Base-by-base conservation (phyloP, 2,888 invertebrate species). In the Timandra comae region DNA sequence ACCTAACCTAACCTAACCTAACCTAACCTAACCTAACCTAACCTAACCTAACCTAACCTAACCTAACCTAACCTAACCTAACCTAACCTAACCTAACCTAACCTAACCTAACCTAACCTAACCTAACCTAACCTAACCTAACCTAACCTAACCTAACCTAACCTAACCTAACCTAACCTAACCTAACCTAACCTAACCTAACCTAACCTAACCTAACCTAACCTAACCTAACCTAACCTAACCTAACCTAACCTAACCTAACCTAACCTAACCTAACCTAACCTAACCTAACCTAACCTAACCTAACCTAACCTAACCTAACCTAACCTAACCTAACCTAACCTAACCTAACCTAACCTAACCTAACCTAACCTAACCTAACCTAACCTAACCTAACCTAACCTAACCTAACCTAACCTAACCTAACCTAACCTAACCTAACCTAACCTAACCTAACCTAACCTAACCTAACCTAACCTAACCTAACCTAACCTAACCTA, bases 341-440 rank as follows among this genome's bases (percentile, higher is more conserved):
- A 32, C 31, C 31, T 32, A 33, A 33, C 33, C 33, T 28, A 33
- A 34, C 34, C 34, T 29, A 33, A 34, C 29, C 34, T 25, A 36
- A 31, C 31, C 31, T 29, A 36, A 31, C 31, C 34, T 31, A 38
- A 34, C 34, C 34, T 29, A 26, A 38, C 34, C 34, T 31, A 38
- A 31, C 49, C 51, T 53, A 49, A 49, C 49, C 49, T 46, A 45
- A 46, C 43, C 42, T 45, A 41, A 49, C 38, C 41, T 38, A 38
- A 43, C 46, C 40, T 41, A 41, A 41, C 39, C 38, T 38, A 43
- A 43, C 43, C 38, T 41, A 43, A 46, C 42, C 42, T 41, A 44
- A 44, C 43, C 29, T 26, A 32, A 30, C 33, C 37, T 37, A 41
- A 41, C 41, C 41, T 37, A 41, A 41, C 41, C 41, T 41, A 41